Percentiles rank a stretch among this genome's conserved stretches.
Evolutionary conservation across 2,113 vertebrate genomes (phyloP).

Genomic region (Montifringilla adamsi): DNA sequence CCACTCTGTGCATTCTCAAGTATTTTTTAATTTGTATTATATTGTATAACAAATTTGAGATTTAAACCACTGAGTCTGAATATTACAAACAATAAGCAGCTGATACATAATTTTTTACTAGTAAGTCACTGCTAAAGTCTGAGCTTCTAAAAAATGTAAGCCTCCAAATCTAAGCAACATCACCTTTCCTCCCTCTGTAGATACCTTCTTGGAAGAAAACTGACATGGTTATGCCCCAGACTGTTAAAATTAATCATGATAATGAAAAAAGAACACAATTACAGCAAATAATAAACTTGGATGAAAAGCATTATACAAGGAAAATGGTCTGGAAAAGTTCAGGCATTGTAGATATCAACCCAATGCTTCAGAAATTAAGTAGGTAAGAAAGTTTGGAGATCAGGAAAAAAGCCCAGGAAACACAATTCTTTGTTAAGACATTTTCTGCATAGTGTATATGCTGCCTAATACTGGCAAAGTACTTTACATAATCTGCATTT

Average conservation of each 20-base stretch:
- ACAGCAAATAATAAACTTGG: not conserved
- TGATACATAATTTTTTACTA: not conserved
- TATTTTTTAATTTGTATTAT: conserved; percentile 59
- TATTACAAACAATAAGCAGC: conserved; percentile 16
- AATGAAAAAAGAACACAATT: not conserved
- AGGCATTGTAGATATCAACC: not conserved
- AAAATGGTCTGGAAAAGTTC: not conserved
- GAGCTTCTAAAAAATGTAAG: not conserved
- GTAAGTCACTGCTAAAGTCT: not conserved
- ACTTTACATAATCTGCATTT: not conserved
- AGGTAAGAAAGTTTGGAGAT: not conserved
- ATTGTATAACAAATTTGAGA: conserved; percentile 54
- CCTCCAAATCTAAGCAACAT: not conserved
- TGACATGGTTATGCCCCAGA: not conserved
- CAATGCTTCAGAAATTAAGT: not conserved
- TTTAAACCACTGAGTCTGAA: conserved; percentile 43
- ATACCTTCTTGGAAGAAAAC: not conserved
- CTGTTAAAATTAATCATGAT: not conserved
- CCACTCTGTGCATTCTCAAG: conserved; percentile 34
- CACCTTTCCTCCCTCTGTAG: not conserved
- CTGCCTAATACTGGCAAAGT: not conserved
- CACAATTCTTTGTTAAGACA: not conserved
- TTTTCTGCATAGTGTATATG: not conserved
- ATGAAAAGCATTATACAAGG: not conserved
- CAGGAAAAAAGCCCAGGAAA: not conserved